Base-by-base conservation (phyloP, 2,888 invertebrate species). In the Drosophila paranaensis region DNA sequence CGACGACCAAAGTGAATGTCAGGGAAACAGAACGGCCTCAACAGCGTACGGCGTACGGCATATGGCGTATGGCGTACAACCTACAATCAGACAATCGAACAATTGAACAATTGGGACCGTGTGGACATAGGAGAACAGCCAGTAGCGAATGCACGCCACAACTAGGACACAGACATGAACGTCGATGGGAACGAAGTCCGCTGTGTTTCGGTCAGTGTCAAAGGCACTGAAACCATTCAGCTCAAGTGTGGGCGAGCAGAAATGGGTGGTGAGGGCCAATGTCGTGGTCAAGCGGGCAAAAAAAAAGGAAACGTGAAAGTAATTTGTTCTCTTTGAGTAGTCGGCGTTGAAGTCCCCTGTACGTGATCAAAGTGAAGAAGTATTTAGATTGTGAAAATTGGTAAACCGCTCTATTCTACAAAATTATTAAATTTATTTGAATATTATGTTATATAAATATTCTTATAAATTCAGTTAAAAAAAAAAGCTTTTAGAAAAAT, bases 121-220 rank as follows among this genome's bases (percentile, higher is more conserved):
- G 45, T 33, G 81, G 45, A 66, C 57, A 56, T 55, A 54, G 62
- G 60, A 67, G n/a, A n/a, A 10, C 35, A 43, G 42, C 46, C 40
- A 40, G 42, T 27, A 27, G 43, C 27, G 11, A 30, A 10, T 48
- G 45, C 42, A 51, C 53, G 27, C 10, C 16, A 37, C 4, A 37
- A 33, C 30, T 30, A 14, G 46, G 48, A 48, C 35, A 27, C 13
- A 9, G 25, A 55, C 40, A 27, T 11, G 39, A 6, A 54, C 6
- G 39, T 16, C 11, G 54, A 30, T 16, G 20, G 13, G 42, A 30
- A 42, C 16, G 42, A 30, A 42, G 55, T 51, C 61, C 45, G 10
- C 40, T 63, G 68, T 16, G 51, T 39, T 60, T 43, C 64, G 70
- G 81, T 83, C 87, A 88, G 74, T 88, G 87, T 81, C 89, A 88